Conservation (phyloP, 2,113 vertebrate species). For the Phainopepla nitens region DNA sequence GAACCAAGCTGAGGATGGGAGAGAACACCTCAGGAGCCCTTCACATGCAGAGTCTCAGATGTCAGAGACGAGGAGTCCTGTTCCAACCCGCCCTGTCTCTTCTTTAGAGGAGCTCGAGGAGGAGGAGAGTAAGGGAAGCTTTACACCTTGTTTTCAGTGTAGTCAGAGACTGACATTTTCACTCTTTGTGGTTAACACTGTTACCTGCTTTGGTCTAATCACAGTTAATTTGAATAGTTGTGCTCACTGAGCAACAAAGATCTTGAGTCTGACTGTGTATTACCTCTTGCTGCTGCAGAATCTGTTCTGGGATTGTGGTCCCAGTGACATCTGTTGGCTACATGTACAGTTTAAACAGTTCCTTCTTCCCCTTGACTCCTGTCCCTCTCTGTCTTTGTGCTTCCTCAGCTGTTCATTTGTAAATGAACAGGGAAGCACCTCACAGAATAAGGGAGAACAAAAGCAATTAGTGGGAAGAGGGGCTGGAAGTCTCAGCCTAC, state of each 20-base stretch:
- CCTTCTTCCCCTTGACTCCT: background rate
- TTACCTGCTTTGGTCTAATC: background rate
- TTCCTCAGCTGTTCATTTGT: background rate
- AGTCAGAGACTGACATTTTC: background rate
- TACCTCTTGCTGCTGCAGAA: background rate
- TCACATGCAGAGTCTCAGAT: slow-evolving; percentile 51
- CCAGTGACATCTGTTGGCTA: background rate
- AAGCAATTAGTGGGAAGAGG: background rate
- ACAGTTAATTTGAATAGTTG: background rate
- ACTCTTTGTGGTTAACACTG: background rate
- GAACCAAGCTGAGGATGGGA: slow-evolving; percentile 75
- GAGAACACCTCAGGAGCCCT: slow-evolving; percentile 57
- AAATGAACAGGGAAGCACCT: background rate
- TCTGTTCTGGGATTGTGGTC: background rate
- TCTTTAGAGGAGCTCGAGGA: slow-evolving; percentile 80
- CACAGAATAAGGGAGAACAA: background rate
- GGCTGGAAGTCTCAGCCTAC: background rate
- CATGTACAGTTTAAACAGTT: fast-evolving
- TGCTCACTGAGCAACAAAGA: background rate
- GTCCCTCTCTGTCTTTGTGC: background rate
- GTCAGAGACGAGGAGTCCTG: slow-evolving; percentile 44
- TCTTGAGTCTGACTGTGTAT: background rate
- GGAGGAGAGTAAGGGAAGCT: slow-evolving; percentile 86
- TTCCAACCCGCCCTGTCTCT: slow-evolving; percentile 3
- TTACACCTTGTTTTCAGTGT: background rate